Conservation (phyloP, 2,113 vertebrate genomes). For the Genyomyrus donnyi region DNA sequence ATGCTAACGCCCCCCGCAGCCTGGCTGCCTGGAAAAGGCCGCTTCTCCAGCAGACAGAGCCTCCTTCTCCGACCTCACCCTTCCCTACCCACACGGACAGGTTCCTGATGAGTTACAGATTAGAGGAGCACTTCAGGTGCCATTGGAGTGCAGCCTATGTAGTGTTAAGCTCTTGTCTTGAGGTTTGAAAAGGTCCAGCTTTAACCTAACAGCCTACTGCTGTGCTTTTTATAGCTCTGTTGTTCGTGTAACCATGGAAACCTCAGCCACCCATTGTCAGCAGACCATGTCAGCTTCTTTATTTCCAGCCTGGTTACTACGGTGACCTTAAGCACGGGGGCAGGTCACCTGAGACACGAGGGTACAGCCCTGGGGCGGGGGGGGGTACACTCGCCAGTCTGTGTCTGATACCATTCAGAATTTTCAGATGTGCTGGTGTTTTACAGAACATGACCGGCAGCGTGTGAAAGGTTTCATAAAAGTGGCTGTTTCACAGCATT, state of each 20-base stretch:
- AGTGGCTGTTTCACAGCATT: neutral
- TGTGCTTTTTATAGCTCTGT: neutral
- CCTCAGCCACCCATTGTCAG: neutral
- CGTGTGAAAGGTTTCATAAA: neutral
- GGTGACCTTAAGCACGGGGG: neutral
- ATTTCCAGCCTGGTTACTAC: neutral
- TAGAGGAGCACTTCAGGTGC: neutral
- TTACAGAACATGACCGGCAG: neutral
- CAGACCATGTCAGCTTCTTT: neutral
- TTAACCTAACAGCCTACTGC: neutral
- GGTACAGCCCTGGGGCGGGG: neutral
- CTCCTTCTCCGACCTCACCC: neutral
- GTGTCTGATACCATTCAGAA: neutral
- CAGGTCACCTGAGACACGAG: neutral
- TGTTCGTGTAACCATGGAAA: neutral
- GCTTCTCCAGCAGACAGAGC: neutral
- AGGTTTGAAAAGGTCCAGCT: neutral
- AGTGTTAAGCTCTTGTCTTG: neutral
- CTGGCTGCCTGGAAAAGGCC: neutral
- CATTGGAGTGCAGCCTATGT: neutral
- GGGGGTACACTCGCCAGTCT: neutral
- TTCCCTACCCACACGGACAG: neutral
- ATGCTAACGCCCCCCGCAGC: neutral
- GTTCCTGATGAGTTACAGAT: neutral
- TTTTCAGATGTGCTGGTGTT: neutral